Conservation (phyloP, 2,113 vertebrate genomes). For the Pogona vitticeps region DNA sequence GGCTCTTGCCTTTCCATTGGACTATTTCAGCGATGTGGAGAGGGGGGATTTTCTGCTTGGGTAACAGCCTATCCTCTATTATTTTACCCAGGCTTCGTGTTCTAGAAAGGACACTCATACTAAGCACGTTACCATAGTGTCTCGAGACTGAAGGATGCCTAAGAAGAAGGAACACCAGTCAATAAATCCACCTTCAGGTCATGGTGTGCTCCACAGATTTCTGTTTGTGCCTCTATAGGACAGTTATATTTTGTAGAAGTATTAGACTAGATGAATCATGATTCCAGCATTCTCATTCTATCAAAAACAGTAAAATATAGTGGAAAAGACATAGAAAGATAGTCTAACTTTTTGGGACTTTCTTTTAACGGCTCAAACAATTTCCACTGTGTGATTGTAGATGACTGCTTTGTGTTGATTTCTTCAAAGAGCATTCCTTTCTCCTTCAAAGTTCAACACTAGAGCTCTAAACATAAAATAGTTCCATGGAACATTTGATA, state of each 20-base stretch:
- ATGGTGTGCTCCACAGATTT: neutral
- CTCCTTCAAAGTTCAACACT: conserved; percentile 43
- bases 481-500: conserved; percentile 42
- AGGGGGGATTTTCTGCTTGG: too few species aligned
- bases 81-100: too few species aligned
- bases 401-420: conserved; percentile 41
- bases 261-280: neutral
- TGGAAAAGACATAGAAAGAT: conserved; percentile 52
- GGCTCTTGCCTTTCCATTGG: too few species aligned
- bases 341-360: conserved; percentile 53
- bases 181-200: neutral
- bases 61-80: too few species aligned
- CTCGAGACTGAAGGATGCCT: too few species aligned
- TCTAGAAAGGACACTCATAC: too few species aligned
- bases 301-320: conserved; percentile 46
- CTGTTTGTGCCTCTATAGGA: neutral
- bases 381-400: conserved; percentile 50
- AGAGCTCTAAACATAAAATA: conserved; percentile 17
- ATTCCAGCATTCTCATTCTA: neutral
- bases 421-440: conserved; percentile 52
- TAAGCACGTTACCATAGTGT: too few species aligned
- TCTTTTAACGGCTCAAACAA: conserved; percentile 55
- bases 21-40: too few species aligned
- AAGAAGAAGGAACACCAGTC: too few species aligned
- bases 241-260: neutral